Conservation (phyloP, 2,797 vertebrate species). For the Onychomys leucogaster region DNA sequence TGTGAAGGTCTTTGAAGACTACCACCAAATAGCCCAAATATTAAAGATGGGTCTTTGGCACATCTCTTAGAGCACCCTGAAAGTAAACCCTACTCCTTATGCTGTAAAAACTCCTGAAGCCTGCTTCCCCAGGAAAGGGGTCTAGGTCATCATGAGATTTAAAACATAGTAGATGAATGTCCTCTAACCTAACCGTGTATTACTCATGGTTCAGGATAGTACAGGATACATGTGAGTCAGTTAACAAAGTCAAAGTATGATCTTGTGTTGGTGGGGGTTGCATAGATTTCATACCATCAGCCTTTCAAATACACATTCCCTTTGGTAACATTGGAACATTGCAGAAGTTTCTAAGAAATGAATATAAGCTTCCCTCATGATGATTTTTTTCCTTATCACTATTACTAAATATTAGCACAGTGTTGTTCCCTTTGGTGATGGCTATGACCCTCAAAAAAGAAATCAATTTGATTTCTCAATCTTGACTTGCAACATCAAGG, state of each 20-base stretch:
- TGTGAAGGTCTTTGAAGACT: neutral
- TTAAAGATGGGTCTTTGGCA: neutral
- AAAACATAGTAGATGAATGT: neutral
- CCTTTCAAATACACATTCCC: constrained; percentile 33
- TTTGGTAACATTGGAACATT: constrained; percentile 15
- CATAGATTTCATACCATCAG: neutral
- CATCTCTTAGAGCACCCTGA: neutral
- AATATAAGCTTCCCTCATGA: neutral
- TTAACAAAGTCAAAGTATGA: neutral
- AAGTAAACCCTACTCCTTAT: neutral
- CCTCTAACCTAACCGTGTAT: neutral
- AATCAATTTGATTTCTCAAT: constrained; percentile 60
- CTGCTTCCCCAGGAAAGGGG: neutral
- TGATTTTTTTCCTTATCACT: constrained; percentile 37
- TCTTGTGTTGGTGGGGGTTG: neutral
- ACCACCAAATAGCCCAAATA: neutral
- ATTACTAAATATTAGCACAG: constrained; percentile 42
- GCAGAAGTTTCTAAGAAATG: constrained; percentile 52
- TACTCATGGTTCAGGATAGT: neutral
- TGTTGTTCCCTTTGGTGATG: constrained; percentile 30
- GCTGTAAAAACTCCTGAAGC: neutral
- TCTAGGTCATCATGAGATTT: neutral
- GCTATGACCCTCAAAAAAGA: constrained; percentile 44
- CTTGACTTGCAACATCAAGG: constrained; percentile 43
- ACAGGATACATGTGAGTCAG: neutral